phyloP scores from a whole-genome alignment of 1,140 invertebrate genomes.

The Luehdorfia chinensis region DNA sequence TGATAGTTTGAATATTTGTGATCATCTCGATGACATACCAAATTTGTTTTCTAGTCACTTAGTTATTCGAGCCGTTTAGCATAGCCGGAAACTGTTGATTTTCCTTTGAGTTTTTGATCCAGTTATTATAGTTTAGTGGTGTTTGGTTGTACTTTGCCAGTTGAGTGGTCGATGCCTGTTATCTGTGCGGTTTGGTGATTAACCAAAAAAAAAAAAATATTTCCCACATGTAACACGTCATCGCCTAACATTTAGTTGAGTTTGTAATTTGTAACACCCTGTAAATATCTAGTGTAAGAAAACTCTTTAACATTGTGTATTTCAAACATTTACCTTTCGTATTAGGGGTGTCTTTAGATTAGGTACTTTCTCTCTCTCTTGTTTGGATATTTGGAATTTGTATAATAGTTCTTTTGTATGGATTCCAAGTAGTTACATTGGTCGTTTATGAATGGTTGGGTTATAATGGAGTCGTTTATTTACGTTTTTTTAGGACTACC shows the following conservation, averaged over 20 bases:
- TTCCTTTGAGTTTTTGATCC: conserved; percentile 10
- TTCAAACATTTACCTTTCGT: conserved; percentile 30
- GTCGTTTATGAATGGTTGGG: conserved; percentile 19
- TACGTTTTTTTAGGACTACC: too few relatives aligned
- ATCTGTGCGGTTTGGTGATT: conserved; percentile 16
- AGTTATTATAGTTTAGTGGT: conserved; percentile 23
- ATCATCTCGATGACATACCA: conserved; percentile 19
- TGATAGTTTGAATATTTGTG: neutral
- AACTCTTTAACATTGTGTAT: conserved; percentile 54
- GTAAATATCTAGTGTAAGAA: conserved; percentile 60
- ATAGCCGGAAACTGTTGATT: conserved; percentile 14
- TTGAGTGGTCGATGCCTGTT: conserved; percentile 14
- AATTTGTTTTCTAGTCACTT: conserved; percentile 22
- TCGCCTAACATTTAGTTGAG: conserved; percentile 29
- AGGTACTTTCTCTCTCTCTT: conserved; percentile 33
- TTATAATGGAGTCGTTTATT: conserved; percentile 20
- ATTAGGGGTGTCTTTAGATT: conserved; percentile 32
- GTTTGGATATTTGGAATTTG: conserved; percentile 39
- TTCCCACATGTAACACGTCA: neutral
- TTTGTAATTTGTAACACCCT: conserved; percentile 35
- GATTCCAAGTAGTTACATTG: conserved; percentile 27
- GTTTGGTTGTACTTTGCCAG: conserved; percentile 23
- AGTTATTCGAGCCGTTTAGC: conserved; percentile 19
- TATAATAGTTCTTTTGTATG: conserved; percentile 33
- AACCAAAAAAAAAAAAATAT: too few relatives aligned